Evolutionary conservation across 2,113 vertebrate species (phyloP), one percentile per base, ranked within the genome.

Genomic region (Istiophorus platypterus): DNA sequence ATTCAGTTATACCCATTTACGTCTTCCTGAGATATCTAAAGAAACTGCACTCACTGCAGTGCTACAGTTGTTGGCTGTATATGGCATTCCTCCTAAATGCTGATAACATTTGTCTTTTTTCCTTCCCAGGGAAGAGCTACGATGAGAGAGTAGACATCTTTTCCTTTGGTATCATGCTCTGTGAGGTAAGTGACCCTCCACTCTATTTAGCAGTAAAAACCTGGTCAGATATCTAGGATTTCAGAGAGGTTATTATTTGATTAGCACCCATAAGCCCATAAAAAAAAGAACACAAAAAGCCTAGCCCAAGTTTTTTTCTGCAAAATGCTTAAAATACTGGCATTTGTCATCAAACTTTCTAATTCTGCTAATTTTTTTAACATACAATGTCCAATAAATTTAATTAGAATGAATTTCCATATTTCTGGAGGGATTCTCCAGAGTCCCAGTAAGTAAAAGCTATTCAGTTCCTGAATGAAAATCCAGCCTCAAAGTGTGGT

Each of bases 121-220:
- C 4, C 18, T 71, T 26, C 4, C 0, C 91, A 99, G 98, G 98
- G 47, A 96, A 96, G 83, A 97, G 96, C 92, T 99, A 99, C 0
- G 98, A 99, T 18, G 98, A 99, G 92, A 97, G 96, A 78, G 98
- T 99, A 68, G 98, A 99, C 74, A 96, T 99, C 90, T 99, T 99
- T 87, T 99, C 98, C 81, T 99, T 99, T 0, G 98, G 98, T n/a
- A 99, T 99, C 7, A 96, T 99, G 91, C 94, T 99, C 10, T 99
- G 98, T 0, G 98, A 99, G 97, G 98, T 96, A 91, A 95, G 95
- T 65, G n/a, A 59, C 49, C 51, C n/a, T 57, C 39, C 5, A 17
- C n/a, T 61, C 14, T 31, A 17, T 11, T 37, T 14, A 29, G 18
- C 57, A 61, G 61, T 81, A 70, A 84, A 59, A 52, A 54, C 47